A percentile compares a stretch with the other conserved stretches of the same genome.
phyloP scores from a whole-genome alignment of 2,113 vertebrate genomes.

The Lethenteron reissneri region DNA sequence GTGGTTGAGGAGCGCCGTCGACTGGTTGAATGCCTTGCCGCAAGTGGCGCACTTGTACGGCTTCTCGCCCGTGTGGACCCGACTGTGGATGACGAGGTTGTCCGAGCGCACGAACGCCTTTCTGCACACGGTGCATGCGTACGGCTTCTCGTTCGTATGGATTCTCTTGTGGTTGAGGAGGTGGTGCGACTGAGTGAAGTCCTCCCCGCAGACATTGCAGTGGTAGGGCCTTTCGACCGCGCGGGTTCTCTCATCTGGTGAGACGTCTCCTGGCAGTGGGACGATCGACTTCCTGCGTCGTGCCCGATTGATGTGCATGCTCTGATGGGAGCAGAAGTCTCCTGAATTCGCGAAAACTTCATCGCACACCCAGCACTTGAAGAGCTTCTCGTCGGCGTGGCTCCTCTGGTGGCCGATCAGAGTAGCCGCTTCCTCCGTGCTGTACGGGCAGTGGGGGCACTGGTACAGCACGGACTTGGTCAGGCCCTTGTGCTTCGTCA shows the following conservation, averaged over 20 bases:
- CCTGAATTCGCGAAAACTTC: not conserved
- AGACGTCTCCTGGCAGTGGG: too few species aligned
- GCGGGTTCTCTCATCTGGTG: not conserved
- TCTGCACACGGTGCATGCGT: not conserved
- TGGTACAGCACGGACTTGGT: too few species aligned
- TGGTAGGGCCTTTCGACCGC: not conserved
- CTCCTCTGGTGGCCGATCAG: not conserved
- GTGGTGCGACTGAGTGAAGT: not conserved
- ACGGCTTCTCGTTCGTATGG: conserved; percentile 2
- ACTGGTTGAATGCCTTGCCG: not conserved
- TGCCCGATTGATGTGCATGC: too few species aligned
- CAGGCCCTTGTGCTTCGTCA: too few species aligned
- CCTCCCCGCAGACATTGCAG: conserved; percentile 1
- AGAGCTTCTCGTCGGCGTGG: not conserved
- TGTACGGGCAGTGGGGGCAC: too few species aligned
- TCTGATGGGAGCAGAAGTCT: too few species aligned
- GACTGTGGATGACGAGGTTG: not conserved
- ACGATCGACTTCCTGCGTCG: too few species aligned
- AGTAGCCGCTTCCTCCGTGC: too few species aligned
- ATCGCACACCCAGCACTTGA: conserved; percentile 1
- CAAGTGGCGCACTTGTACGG: not conserved
- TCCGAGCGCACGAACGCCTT: not conserved
- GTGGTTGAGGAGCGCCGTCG: not conserved
- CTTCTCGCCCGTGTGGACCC: conserved; percentile 6
- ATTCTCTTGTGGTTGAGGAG: not conserved